These are phyloP conservation scores for Chelonus insularis DNA, from an alignment of 1,140 invertebrate species.

Conservation along the genomic window DNA sequence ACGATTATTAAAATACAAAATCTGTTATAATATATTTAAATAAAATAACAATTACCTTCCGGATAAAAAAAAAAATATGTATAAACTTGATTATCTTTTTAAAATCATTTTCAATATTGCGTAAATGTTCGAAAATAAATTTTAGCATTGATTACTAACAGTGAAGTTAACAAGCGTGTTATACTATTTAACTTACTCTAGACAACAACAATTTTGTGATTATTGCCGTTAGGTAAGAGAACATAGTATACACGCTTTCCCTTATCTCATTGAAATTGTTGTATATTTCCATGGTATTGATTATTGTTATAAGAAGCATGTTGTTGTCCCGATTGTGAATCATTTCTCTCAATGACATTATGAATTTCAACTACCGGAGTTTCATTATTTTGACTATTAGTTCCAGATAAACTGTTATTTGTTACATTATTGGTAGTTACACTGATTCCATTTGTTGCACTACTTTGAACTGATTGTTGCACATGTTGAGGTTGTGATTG, in stretches of 20 bases:
- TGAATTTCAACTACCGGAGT: conserved; percentile 50
- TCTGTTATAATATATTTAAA: neutral
- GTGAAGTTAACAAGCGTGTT: conserved; percentile 9
- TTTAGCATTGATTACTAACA: too few species aligned
- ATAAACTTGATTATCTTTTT: conserved; percentile 24
- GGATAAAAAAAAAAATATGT: neutral
- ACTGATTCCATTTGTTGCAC: conserved; percentile 33
- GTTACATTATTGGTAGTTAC: conserved; percentile 30
- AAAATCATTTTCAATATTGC: neutral
- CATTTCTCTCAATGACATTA: conserved; percentile 47
- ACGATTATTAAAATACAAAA: conserved; percentile 28
- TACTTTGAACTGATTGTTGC: conserved; percentile 27
- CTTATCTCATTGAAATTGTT: conserved; percentile 60
- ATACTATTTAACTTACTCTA: conserved; percentile 39
- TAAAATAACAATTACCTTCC: too few species aligned
- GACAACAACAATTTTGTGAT: conserved; percentile 57
- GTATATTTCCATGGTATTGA: conserved; percentile 54
- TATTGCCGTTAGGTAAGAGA: conserved; percentile 58
- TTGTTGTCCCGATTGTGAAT: conserved; percentile 33
- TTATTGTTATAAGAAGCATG: conserved; percentile 42
- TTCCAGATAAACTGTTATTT: conserved; percentile 38
- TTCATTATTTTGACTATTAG: conserved; percentile 40
- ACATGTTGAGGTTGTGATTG: conserved; percentile 34
- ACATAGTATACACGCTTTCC: conserved; percentile 59
- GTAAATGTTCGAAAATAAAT: too few species aligned